Conservation (phyloP, 1,140 invertebrate genomes). For the Brachionus plicatilis region DNA sequence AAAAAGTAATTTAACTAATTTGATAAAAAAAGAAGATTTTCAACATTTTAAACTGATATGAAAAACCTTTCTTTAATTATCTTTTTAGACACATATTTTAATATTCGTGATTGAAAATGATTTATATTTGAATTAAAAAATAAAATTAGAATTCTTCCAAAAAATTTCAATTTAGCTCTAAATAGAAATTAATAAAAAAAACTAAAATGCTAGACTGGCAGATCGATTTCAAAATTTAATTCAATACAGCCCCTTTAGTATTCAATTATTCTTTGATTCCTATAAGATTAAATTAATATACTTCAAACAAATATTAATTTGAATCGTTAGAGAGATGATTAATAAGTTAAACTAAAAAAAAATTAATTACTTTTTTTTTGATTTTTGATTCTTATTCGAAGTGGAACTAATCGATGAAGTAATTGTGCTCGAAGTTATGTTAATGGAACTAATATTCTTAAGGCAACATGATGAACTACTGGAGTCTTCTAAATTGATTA, state of each 20-base stretch:
- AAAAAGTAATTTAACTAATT: too few species aligned
- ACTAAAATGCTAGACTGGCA: too few species aligned
- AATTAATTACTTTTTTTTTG: background rate
- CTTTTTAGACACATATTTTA: too few species aligned
- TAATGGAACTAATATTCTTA: background rate
- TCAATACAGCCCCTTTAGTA: background rate
- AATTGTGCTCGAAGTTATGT: conserved; percentile 11
- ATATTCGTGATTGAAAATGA: too few species aligned
- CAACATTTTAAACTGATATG: too few species aligned
- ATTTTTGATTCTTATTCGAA: conserved; percentile 24
- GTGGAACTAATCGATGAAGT: conserved; percentile 3
- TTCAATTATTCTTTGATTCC: background rate
- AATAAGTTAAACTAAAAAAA: background rate
- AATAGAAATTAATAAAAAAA: too few species aligned
- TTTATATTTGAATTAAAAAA: too few species aligned
- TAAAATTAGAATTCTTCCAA: too few species aligned
- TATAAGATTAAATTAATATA: background rate
- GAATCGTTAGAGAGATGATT: background rate
- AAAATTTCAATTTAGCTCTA: too few species aligned
- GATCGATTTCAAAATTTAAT: background rate
- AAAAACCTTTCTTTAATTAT: too few species aligned
- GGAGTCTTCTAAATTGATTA: background rate
- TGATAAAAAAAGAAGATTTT: too few species aligned
- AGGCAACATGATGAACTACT: background rate
- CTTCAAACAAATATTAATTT: background rate